Conservation (phyloP, 1,140 invertebrate species). For the Mylabris phalerata region DNA sequence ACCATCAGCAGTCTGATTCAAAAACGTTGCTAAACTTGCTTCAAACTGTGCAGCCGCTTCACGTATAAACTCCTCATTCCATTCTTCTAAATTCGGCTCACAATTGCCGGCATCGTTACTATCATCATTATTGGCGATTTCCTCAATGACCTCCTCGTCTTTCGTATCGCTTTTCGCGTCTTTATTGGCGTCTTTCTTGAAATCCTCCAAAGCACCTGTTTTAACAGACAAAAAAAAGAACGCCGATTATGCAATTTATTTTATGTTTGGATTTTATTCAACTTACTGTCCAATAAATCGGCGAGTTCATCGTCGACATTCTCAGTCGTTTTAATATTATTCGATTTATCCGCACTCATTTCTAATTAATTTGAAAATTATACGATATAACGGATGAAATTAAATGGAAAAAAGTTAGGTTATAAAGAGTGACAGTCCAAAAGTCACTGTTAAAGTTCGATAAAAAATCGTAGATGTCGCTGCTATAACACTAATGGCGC, state of each 20-base stretch:
- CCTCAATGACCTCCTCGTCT: constrained; percentile 20
- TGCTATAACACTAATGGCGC: too few relatives aligned
- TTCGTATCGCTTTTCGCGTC: constrained; percentile 20
- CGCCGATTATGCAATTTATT: constrained; percentile 5
- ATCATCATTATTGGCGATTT: neutral
- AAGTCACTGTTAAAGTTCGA: too few relatives aligned
- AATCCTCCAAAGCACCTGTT: constrained; percentile 52
- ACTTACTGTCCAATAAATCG: constrained; percentile 37
- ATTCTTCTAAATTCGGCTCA: constrained; percentile 36
- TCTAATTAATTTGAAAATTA: neutral
- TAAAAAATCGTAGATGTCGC: too few relatives aligned
- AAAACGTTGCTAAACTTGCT: constrained; percentile 51
- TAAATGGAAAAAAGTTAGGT: constrained; percentile 3
- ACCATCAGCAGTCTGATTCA: constrained; percentile 36
- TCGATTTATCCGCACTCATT: constrained; percentile 32
- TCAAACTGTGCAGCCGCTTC: constrained; percentile 56
- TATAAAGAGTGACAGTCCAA: neutral
- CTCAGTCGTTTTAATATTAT: constrained; percentile 11
- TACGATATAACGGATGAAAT: too few relatives aligned
- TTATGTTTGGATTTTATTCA: neutral
- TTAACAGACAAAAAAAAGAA: neutral
- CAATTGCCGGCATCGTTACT: constrained; percentile 10
- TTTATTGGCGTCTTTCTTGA: constrained; percentile 38
- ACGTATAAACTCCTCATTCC: constrained; percentile 57
- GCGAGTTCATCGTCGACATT: constrained; percentile 35